Evolutionary conservation across 2,797 vertebrate genomes (phyloP), one percentile per base, ranked within the genome.

Genomic region (Anguilla marmorata): DNA sequence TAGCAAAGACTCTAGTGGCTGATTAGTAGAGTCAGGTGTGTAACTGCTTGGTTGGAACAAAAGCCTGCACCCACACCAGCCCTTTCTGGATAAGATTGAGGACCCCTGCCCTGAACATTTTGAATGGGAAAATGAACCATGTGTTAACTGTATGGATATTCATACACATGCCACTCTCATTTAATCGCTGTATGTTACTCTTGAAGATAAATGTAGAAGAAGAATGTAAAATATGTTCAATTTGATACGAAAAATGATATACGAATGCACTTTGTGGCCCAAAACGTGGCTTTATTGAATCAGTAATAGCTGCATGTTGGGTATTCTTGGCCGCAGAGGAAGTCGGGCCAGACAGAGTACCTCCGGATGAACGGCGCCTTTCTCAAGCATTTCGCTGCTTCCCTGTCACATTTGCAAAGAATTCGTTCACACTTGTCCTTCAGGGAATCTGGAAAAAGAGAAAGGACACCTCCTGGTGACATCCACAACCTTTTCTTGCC

Each of bases 361-460:
- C 94, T 97, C 0, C n/a, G 27, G 2, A 94, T 94, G 93, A 96
- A 98, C 1, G 96, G 94, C 1, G 97, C 94, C 90, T 90, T 95
- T 86, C 95, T 95, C 89, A 99, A 93, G 90, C 98, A 99, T 89
- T 93, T 94, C 86, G 97, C 97, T 41, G 96, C 93, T 54, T 97
- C 93, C 88, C 93, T 93, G 95, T 99, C 98, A 90, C 98, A 99
- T 89, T 94, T 95, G 93, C 98, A 99, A 54, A 97, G 91, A 87
- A 97, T 91, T 92, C 96, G 96, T 90, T 98, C 95, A 92, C 98
- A 99, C 79, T 90, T 93, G 91, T 98, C 96, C 90, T 96, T 91
- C 87, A 96, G 88, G 8, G 96, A 93, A 85, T 97, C 98, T 99
- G 60, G 72, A 72, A 63, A 41, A 84, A 50, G 33, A 79, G 16